phyloP scores from a whole-genome alignment of 2,888 invertebrate species.

The Embidobia sp. region DNA sequence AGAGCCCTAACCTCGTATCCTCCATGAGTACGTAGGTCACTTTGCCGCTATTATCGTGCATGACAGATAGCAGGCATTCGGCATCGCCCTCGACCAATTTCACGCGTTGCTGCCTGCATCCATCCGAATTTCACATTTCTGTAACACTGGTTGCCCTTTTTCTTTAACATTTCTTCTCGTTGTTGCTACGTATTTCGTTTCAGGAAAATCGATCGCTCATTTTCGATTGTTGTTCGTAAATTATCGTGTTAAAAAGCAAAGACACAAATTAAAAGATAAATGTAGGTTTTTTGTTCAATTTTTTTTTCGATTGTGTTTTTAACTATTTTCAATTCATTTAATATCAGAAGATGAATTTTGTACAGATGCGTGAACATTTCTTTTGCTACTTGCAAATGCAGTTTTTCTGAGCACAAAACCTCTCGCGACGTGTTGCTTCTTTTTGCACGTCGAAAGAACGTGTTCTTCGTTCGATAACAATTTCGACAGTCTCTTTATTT shows the following conservation, averaged over 20 bases:
- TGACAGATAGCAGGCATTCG: conserved; percentile 48
- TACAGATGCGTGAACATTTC: too few relatives aligned
- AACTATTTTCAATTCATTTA: too few relatives aligned
- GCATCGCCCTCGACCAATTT: conserved; percentile 46
- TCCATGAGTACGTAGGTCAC: conserved; percentile 57
- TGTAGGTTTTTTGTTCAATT: too few relatives aligned
- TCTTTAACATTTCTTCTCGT: neutral
- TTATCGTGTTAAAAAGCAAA: too few relatives aligned
- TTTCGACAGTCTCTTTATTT: conserved; percentile 3
- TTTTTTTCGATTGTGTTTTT: too few relatives aligned
- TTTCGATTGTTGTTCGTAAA: too few relatives aligned
- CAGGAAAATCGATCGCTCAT: too few relatives aligned
- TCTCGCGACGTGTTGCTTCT: neutral
- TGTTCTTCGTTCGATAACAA: conserved; percentile 3
- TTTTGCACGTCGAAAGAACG: neutral
- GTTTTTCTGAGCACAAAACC: too few relatives aligned
- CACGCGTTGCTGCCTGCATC: conserved; percentile 18
- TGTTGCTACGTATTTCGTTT: neutral
- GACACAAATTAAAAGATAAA: too few relatives aligned
- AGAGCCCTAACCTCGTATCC: too few relatives aligned
- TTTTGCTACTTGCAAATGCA: too few relatives aligned
- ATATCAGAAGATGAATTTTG: too few relatives aligned
- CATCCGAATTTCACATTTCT: conserved; percentile 14
- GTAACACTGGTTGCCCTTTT: conserved; percentile 13
- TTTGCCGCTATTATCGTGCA: conserved; percentile 53